Percentiles rank a stretch among this genome's conserved stretches.
Conservation (phyloP, 2,888 invertebrate species). For the Polylopha cassiicola region DNA sequence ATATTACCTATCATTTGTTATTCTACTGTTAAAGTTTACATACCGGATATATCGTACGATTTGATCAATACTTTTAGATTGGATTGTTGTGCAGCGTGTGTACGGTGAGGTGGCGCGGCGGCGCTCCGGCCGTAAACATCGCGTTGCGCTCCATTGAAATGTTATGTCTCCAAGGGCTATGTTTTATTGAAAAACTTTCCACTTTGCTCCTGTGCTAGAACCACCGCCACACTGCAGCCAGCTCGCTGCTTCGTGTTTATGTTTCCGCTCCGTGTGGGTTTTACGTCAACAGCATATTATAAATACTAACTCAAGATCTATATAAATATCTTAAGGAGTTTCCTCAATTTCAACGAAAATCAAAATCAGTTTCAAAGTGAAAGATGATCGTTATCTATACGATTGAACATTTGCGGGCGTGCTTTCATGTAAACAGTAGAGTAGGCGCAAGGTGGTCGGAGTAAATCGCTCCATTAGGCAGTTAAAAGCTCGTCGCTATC, state of each 20-base stretch:
- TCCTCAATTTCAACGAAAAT: conserved; percentile 11
- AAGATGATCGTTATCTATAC: conserved; percentile 36
- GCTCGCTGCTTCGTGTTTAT: conserved; percentile 16
- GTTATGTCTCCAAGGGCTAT: conserved; percentile 65
- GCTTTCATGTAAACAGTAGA: conserved; percentile 55
- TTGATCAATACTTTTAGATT: conserved; percentile 60
- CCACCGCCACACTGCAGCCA: conserved; percentile 37
- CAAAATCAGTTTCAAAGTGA: conserved; percentile 19
- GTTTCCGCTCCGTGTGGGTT: not conserved
- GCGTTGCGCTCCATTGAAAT: conserved; percentile 64
- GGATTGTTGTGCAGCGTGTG: conserved; percentile 54
- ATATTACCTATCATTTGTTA: too few species aligned
- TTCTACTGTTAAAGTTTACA: too few species aligned
- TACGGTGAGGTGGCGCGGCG: conserved; percentile 35
- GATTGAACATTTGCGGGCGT: conserved; percentile 41
- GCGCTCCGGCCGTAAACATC: conserved; percentile 58
- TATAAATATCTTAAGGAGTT: conserved; percentile 10
- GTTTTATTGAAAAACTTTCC: conserved; percentile 74
- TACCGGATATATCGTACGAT: conserved; percentile 33
- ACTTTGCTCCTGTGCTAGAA: conserved; percentile 41
- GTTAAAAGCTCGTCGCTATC: conserved; percentile 78
- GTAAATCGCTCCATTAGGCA: conserved; percentile 77
- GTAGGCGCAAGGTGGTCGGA: conserved; percentile 67
- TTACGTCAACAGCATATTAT: conserved; percentile 12
- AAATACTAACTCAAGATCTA: too few species aligned